Conservation (phyloP, 2,888 invertebrate genomes). For the Oeneis ivallda region DNA sequence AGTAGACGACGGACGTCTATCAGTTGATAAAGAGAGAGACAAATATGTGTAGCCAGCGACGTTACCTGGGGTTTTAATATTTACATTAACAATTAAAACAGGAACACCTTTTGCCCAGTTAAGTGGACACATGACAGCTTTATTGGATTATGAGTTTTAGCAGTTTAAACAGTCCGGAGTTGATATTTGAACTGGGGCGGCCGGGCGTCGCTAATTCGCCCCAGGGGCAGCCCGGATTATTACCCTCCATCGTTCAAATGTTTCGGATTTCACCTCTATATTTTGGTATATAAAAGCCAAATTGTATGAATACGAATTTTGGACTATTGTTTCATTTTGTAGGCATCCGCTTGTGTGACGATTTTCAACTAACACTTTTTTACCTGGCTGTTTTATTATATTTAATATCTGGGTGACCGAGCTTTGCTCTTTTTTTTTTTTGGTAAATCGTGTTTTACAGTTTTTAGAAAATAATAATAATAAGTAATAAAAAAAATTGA, state of each 20-base stretch:
- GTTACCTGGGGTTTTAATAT: conserved; percentile 5
- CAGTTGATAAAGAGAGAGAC: too few species aligned
- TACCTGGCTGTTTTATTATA: too few species aligned
- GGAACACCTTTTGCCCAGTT: conserved; percentile 45
- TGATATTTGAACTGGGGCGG: conserved; percentile 61
- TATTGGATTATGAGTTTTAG: conserved; percentile 75
- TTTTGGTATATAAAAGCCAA: conserved; percentile 38
- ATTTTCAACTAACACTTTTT: conserved; percentile 24
- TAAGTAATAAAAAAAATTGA: too few species aligned
- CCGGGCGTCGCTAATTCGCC: conserved; percentile 49
- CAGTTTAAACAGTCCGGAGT: conserved; percentile 66
- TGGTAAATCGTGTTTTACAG: too few species aligned
- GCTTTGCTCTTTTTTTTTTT: conserved; percentile 2
- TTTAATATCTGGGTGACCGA: too few species aligned
- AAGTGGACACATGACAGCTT: conserved; percentile 59
- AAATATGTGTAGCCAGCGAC: background rate
- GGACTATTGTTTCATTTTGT: conserved; percentile 15
- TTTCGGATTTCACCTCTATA: conserved; percentile 39
- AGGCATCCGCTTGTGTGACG: conserved; percentile 25
- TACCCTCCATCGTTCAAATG: conserved; percentile 37
- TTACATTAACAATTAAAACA: conserved; percentile 30
- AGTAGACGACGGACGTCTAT: too few species aligned
- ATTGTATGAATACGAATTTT: conserved; percentile 33
- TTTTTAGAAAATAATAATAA: too few species aligned
- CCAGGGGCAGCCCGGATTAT: conserved; percentile 42